A percentile compares a stretch with the other conserved stretches of the same genome.
phyloP scores from a whole-genome alignment of 2,113 vertebrate genomes.

The Osmerus eperlanus region DNA sequence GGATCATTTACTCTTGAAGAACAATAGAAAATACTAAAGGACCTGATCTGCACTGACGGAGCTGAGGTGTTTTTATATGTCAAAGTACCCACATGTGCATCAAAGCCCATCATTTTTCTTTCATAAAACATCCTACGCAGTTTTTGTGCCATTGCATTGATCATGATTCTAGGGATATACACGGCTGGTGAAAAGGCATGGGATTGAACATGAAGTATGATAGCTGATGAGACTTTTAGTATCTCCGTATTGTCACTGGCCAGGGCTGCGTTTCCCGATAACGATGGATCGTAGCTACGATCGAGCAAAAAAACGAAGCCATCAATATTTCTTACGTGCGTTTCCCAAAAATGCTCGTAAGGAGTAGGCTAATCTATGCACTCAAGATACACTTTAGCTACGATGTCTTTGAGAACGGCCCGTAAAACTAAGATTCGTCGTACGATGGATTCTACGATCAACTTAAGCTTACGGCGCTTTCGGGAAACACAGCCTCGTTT shows the following conservation, averaged over 20 bases:
- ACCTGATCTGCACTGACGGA: conserved; percentile 29
- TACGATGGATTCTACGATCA: too few species aligned
- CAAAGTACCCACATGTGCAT: conserved; percentile 23
- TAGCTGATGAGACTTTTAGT: conserved; percentile 33
- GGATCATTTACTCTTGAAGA: conserved; percentile 20
- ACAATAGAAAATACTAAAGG: background rate
- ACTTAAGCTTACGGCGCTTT: too few species aligned
- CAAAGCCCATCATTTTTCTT: conserved; percentile 29
- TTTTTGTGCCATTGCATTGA: background rate
- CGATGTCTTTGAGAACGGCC: too few species aligned
- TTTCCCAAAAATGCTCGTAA: too few species aligned
- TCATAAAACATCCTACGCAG: conserved; percentile 28
- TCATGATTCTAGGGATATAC: background rate
- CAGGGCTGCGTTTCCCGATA: too few species aligned
- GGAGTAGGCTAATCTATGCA: too few species aligned
- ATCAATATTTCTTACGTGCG: too few species aligned
- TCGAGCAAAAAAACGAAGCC: too few species aligned
- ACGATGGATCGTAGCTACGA: too few species aligned
- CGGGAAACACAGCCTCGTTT: conserved; percentile 1
- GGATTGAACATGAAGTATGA: conserved; percentile 29
- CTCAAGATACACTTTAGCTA: too few species aligned
- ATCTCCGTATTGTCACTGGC: conserved; percentile 27
- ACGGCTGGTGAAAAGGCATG: conserved; percentile 8
- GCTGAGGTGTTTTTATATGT: conserved; percentile 33
- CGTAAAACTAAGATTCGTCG: too few species aligned